Conservation (phyloP, 2,113 vertebrate species). For the Ornithorhynchus anatinus region DNA sequence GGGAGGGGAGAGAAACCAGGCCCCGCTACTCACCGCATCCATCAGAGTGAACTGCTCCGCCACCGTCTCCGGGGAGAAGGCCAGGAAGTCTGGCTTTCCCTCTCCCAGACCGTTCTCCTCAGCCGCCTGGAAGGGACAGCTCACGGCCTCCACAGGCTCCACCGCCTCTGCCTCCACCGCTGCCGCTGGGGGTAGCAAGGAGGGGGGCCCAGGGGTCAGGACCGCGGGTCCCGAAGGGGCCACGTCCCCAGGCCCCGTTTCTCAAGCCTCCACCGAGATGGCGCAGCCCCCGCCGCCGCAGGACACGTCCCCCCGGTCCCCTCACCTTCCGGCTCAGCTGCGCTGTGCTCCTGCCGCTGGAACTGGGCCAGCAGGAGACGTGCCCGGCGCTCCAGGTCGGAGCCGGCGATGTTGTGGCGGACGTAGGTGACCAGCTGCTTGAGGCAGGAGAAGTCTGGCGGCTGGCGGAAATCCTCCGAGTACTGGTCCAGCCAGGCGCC, state of each 20-base stretch:
- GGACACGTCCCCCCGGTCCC: too few species aligned
- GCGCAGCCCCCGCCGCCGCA: not conserved
- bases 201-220: not conserved
- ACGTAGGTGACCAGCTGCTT: constrained; percentile 91
- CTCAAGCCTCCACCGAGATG: fast-evolving
- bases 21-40: constrained; percentile 86
- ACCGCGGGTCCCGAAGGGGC: not conserved
- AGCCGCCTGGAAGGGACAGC: constrained; percentile 80
- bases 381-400: constrained; percentile 91
- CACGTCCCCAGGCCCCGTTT: not conserved
- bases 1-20: fast-evolving
- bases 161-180: too few species aligned
- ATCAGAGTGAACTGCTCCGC: constrained; percentile 97
- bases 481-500: constrained; percentile 98
- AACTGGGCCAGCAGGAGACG: constrained; percentile 91
- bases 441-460: constrained; percentile 86
- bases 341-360: constrained; percentile 82
- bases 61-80: constrained; percentile 90
- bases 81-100: constrained; percentile 84
- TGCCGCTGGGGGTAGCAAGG: not conserved
- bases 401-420: constrained; percentile 87
- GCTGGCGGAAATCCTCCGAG: constrained; percentile 94
- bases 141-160: constrained; percentile 71
- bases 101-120: constrained; percentile 85
- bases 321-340: constrained; percentile 81